Base-by-base conservation (phyloP, 1,140 invertebrate genomes). In the Diploscapter pachys region DNA sequence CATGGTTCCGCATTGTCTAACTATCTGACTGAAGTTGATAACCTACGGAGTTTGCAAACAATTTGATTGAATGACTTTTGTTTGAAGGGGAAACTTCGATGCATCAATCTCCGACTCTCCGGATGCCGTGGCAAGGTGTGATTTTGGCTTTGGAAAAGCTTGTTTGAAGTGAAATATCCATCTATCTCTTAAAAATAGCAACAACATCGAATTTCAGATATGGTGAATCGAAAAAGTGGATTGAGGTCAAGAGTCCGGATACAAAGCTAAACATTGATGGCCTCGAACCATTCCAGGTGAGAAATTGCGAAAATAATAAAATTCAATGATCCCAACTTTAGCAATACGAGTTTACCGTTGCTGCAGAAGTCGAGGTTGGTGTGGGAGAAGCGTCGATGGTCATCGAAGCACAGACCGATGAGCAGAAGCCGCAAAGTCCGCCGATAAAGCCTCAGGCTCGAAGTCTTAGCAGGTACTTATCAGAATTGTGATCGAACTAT, bases 351-450 rank as follows among this genome's bases (percentile, higher is more conserved):
- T 93, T 98, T 88, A 93, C 92, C 86, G 93, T 98, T 73, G 92
- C 94, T 77, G 95, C 94, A 13, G 93, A 95, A 13, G 97, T 96
- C 88, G 92, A 91, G 83, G 92, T 95, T 80, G 96, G 95, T 56
- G 89, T 93, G 78, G 93, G 95, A 69, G 90, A 91, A 54, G 91
- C 93, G 2, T 95, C 93, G 80, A 88, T 90, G 49, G 91, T 94
- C 0, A 91, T 92, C 13, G 90, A 92, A 79, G 92, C 95, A 80
- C 96, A 93, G 72, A 98, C 81, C 2, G 95, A 63, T 93, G 94
- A 84, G 94, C 96, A 91, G 92, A 94, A 93, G 89, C 95, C 95
- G 64, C 94, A 94, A 83, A 93, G 92, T 82, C 92, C 95, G 66
- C 95, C 96, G 53, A 89, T 92, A 73, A 95, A 95, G 87, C 93